phyloP scores from a whole-genome alignment of 2,888 invertebrate genomes.

The Apodemia zela region DNA sequence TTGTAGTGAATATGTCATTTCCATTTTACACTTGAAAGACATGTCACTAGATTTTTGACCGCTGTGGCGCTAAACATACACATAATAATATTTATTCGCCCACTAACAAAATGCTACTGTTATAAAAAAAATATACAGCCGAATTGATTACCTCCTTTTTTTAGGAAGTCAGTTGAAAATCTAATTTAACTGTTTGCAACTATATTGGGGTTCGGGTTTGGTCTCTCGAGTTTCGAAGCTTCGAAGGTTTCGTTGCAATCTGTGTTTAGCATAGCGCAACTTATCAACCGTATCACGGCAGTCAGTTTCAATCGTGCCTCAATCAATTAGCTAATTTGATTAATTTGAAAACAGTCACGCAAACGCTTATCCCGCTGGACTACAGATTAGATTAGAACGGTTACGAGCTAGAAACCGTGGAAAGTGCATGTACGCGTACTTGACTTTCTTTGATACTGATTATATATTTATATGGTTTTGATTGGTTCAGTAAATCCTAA shows the following conservation, averaged over 20 bases:
- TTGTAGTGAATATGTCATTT: too few relatives aligned
- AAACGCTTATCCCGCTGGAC: slow-evolving; percentile 32
- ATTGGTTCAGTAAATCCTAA: too few relatives aligned
- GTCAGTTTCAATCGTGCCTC: slow-evolving; percentile 36
- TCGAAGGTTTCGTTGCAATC: slow-evolving; percentile 22
- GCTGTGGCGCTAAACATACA: too few relatives aligned
- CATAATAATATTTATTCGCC: too few relatives aligned
- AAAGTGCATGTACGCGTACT: slow-evolving; percentile 26
- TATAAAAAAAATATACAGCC: too few relatives aligned
- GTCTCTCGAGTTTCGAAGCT: slow-evolving; percentile 17
- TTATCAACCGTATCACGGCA: slow-evolving; percentile 30
- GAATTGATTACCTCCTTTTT: too few relatives aligned
- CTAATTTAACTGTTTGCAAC: not conserved
- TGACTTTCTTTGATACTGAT: slow-evolving; percentile 22
- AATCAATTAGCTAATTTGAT: slow-evolving; percentile 40
- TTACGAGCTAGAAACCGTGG: slow-evolving; percentile 30
- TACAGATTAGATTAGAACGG: slow-evolving; percentile 36
- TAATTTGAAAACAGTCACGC: slow-evolving; percentile 43
- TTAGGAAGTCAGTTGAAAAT: not conserved
- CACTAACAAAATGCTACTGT: too few relatives aligned
- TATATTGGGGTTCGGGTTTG: not conserved
- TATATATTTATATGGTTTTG: not conserved
- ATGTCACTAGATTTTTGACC: too few relatives aligned
- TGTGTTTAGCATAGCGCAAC: slow-evolving; percentile 35
- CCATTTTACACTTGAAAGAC: too few relatives aligned